phyloP scores from a whole-genome alignment of 2,888 invertebrate genomes.

The Macrosoma leucophasiata region DNA sequence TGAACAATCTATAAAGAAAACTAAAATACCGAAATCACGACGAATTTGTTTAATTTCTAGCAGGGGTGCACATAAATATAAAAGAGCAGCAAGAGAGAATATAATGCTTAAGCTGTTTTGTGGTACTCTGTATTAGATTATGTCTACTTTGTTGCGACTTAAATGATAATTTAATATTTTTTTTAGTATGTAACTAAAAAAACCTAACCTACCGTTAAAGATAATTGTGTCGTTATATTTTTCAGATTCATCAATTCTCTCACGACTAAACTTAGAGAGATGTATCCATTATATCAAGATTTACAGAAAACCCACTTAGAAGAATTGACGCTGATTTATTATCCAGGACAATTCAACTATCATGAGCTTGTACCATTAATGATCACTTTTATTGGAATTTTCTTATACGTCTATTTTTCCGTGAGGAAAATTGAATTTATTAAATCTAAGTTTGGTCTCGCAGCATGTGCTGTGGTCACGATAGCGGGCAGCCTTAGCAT shows the following conservation, averaged over 20 bases:
- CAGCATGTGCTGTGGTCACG: slow-evolving; percentile 92
- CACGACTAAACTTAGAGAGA: slow-evolving; percentile 78
- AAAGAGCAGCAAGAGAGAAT: too few relatives aligned
- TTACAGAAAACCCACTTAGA: slow-evolving; percentile 52
- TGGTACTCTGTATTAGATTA: too few relatives aligned
- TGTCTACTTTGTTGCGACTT: too few relatives aligned
- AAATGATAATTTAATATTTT: neutral
- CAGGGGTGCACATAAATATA: too few relatives aligned
- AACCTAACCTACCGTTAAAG: too few relatives aligned
- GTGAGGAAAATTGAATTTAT: slow-evolving; percentile 96
- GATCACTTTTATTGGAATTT: slow-evolving; percentile 89
- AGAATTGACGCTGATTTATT: slow-evolving; percentile 82
- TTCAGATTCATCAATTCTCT: slow-evolving; percentile 85
- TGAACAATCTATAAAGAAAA: too few relatives aligned
- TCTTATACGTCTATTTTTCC: slow-evolving; percentile 96
- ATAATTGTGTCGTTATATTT: slow-evolving; percentile 29
- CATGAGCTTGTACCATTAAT: slow-evolving; percentile 89
- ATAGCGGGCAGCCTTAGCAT: slow-evolving; percentile 91
- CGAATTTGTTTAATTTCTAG: too few relatives aligned
- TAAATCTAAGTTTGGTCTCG: slow-evolving; percentile 89
- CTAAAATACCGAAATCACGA: too few relatives aligned
- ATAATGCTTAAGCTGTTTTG: too few relatives aligned
- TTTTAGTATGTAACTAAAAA: neutral
- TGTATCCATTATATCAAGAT: slow-evolving; percentile 83
- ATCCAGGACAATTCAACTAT: slow-evolving; percentile 91